Evolutionary conservation across 1,140 invertebrate genomes (phyloP).

Genomic region (Drosophila orena): DNA sequence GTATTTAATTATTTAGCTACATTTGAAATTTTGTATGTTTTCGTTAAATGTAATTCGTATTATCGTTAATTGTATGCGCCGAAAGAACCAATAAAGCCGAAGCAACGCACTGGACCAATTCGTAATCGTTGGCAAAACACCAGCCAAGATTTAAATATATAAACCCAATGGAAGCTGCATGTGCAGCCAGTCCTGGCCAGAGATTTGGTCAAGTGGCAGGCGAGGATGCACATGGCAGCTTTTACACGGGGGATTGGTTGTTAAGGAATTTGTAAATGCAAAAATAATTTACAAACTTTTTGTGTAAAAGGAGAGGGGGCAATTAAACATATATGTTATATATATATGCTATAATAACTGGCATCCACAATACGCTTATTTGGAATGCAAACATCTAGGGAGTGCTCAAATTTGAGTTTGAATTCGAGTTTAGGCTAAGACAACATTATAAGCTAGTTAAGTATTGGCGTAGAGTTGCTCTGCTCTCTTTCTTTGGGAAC

Average conservation of each 20-base stretch:
- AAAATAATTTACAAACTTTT: constrained; percentile 58
- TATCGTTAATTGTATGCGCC: constrained; percentile 42
- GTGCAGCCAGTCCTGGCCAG: constrained; percentile 6
- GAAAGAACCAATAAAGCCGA: constrained; percentile 69
- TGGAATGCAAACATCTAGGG: constrained; percentile 54
- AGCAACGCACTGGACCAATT: constrained; percentile 75
- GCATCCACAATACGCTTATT: constrained; percentile 49
- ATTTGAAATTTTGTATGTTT: constrained; percentile 19
- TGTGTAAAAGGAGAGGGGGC: constrained; percentile 6
- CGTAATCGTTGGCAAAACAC: constrained; percentile 35
- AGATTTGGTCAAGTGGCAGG: constrained; percentile 11
- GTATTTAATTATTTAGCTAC: constrained; percentile 45
- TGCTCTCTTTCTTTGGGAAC: constrained; percentile 16
- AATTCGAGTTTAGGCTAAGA: constrained; percentile 52
- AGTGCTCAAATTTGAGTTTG: constrained; percentile 20
- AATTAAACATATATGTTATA: constrained; percentile 22
- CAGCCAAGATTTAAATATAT: constrained; percentile 45
- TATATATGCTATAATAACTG: constrained; percentile 51
- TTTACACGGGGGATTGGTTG: not conserved
- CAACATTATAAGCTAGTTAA: constrained; percentile 76
- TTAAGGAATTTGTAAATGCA: constrained; percentile 55
- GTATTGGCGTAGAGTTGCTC: constrained; percentile 72
- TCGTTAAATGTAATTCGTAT: constrained; percentile 32
- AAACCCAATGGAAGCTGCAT: constrained; percentile 1
- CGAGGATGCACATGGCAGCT: not conserved